A percentile compares a stretch with the other conserved stretches of the same genome.
Conservation (phyloP, 1,140 invertebrate genomes). For the Laupala kohalensis region DNA sequence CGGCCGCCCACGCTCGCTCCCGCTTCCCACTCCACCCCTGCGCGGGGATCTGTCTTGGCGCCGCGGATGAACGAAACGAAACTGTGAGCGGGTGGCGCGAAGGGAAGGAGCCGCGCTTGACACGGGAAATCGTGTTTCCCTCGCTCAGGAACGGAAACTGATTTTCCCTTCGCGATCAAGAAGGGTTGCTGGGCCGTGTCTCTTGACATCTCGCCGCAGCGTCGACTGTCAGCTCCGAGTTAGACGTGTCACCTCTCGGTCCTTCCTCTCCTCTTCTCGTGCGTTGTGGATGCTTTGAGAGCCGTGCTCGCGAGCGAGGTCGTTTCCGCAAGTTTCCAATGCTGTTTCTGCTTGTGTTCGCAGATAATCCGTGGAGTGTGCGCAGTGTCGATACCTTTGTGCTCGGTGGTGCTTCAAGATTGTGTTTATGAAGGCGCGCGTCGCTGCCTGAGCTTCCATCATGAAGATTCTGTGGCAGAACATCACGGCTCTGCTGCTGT, state of each 20-base stretch:
- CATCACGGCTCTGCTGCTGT: background rate
- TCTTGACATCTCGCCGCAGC: background rate
- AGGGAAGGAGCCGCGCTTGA: background rate
- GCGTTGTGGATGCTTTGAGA: background rate
- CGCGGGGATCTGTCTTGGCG: too few species aligned
- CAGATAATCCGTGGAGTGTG: background rate
- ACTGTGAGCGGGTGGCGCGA: background rate
- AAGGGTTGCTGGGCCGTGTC: background rate
- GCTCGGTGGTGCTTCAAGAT: background rate
- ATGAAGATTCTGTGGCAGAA: background rate
- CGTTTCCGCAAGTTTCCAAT: background rate
- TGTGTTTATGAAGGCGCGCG: background rate
- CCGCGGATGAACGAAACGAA: background rate
- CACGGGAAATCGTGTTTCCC: background rate
- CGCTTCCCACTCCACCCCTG: too few species aligned
- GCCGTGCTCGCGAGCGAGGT: background rate
- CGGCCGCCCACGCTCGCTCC: too few species aligned
- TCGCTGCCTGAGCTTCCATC: background rate
- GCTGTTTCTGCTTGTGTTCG: background rate
- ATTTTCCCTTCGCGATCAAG: background rate
- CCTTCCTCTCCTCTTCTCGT: background rate
- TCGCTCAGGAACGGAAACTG: too few species aligned
- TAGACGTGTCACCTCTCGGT: too few species aligned
- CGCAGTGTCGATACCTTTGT: background rate
- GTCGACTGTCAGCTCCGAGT: background rate